Conservation (phyloP, 2,888 invertebrate genomes). For the Ecliptopera silaceata region DNA sequence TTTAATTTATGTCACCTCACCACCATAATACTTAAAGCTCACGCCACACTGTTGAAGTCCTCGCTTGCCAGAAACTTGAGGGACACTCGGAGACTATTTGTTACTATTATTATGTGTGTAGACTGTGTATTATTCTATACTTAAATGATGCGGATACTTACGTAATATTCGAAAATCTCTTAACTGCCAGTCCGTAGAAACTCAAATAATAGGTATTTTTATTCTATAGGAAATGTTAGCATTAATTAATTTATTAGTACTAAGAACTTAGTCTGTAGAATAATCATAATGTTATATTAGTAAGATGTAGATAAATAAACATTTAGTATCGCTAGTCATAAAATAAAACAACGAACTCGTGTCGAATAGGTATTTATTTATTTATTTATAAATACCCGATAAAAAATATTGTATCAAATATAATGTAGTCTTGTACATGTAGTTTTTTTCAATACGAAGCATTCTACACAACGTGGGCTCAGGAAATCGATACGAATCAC, state of each 20-base stretch:
- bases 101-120: no score
- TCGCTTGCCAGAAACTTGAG: no score
- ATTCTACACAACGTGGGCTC: background rate
- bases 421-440: background rate
- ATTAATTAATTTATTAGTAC: background rate
- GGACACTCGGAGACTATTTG: no score
- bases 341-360: conserved; percentile 48
- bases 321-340: conserved; percentile 22
- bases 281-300: background rate
- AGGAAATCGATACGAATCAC: no score
- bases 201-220: background rate
- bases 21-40: no score
- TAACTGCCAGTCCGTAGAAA: conserved; percentile 5
- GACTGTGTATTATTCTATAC: no score
- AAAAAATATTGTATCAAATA: background rate
- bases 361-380: conserved; percentile 28
- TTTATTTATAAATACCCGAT: conserved; percentile 11
- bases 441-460: background rate
- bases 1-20: no score
- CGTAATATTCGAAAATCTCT: background rate
- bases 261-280: background rate
- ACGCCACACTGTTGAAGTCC: no score
- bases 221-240: conserved; percentile 2
- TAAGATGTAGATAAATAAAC: background rate
- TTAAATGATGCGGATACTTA: background rate